Percentiles rank a stretch among this genome's conserved stretches.
Conservation (phyloP, 2,797 vertebrate species). For the Notoglanidium macrostoma region DNA sequence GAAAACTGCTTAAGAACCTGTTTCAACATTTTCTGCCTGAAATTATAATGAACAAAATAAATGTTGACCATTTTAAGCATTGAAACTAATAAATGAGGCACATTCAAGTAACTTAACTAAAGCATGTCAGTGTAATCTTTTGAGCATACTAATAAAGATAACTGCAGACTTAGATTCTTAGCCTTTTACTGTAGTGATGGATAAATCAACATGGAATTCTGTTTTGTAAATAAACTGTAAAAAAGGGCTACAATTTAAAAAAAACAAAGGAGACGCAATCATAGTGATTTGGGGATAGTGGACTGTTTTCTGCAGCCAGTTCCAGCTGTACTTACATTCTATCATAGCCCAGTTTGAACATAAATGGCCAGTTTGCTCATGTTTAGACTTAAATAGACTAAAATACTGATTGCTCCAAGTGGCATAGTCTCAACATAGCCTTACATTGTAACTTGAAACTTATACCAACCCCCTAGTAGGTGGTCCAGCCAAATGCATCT, state of each 20-base stretch:
- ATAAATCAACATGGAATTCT: background rate
- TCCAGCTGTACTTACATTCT: background rate
- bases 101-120: background rate
- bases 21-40: background rate
- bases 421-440: background rate
- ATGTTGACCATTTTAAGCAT: background rate
- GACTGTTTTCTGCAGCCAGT: background rate
- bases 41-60: background rate
- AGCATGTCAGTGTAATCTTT: background rate
- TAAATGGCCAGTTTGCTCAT: background rate
- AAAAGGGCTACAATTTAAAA: background rate
- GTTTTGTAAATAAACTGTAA: background rate
- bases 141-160: background rate
- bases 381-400: background rate
- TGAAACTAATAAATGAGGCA: background rate
- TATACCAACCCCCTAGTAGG: background rate
- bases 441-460: background rate
- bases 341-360: background rate
- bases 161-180: background rate
- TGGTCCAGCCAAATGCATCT: background rate
- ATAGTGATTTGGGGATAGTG: background rate
- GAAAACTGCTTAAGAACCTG: background rate
- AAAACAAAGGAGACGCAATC: background rate
- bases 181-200: background rate
- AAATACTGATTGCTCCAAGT: background rate